Base-by-base conservation (phyloP, 2,797 vertebrate species). In the Eutrigla gurnardus region DNA sequence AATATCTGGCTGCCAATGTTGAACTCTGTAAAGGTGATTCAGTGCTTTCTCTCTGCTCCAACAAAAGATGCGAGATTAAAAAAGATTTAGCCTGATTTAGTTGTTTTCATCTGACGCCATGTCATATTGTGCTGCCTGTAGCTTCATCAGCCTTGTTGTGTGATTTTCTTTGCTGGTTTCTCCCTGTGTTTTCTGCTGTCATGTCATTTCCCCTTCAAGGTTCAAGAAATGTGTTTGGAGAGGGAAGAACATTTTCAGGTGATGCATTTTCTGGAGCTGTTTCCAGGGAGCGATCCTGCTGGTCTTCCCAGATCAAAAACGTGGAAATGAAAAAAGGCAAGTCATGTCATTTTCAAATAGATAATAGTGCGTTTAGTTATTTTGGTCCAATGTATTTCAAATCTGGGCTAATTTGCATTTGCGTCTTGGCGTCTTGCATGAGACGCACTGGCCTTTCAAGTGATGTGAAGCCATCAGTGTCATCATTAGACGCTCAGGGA, bases 1-100 rank as follows among this genome's bases (percentile, higher is more conserved):
- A 81, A 69, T 69, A 53, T 70, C 57, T 43, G 61, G 37, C 73
- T 76, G 81, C 60, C 52, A 68, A 80, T 66, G 73, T 33, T 73
- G 15, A 81, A 60, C 73, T 62, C 64, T 85, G 39, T 37, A 52
- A 81, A 75, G 69, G 63, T 76, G 65, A 80, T 77, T 67, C 15
- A 5, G 9, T 42, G 52, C 32, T 49, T 64, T 67, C 37, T 17
- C 43, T 64, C 61, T 0, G 1, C 47, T 46, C 11, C 8, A 25
- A 25, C 25, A 25, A 25, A 25, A 25, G 25, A 25, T 18, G 33
- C 7, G 18, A 47, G 37, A 72, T 47, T 45, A 40, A 35, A 62
- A 54, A 53, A 5, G 0, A 62, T 60, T 3, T 3, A 45, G 14
- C 14, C 58, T 10, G 32, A 17, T 47, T 13, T 13, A 25, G 32